A percentile compares a stretch with the other conserved stretches of the same genome.
Conservation (phyloP, 2,797 vertebrate species). For the Megalops cyprinoides region DNA sequence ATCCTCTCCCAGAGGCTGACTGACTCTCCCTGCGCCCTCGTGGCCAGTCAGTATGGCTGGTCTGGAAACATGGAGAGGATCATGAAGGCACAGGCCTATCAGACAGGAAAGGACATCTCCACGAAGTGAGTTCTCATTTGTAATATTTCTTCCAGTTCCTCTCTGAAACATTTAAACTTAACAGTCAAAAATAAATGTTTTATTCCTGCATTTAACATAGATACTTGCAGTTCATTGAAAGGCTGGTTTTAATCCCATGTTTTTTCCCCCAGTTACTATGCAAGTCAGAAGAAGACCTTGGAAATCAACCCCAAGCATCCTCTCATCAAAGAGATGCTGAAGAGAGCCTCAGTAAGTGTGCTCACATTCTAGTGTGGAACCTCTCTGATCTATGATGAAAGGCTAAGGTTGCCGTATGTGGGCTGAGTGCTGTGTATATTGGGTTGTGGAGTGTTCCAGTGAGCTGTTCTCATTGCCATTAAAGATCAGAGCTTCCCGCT, state of each 20-base stretch:
- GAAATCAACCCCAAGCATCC: constrained; percentile 98
- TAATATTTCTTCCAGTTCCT: not conserved
- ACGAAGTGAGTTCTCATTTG: constrained; percentile 85
- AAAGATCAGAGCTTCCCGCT: not conserved
- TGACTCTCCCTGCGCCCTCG: constrained; percentile 90
- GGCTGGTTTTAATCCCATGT: not conserved
- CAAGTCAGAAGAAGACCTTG: constrained; percentile 97
- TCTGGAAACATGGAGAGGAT: constrained; percentile 99
- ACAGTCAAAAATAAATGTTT: not conserved
- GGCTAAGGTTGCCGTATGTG: not conserved
- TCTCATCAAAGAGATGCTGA: constrained; percentile 93
- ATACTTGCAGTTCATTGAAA: not conserved
- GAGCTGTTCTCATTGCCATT: too few species aligned
- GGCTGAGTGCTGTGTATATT: not conserved
- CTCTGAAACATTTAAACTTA: too few species aligned
- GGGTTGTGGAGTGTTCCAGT: not conserved
- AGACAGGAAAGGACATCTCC: constrained; percentile 98
- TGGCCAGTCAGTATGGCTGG: constrained; percentile 98
- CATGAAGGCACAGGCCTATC: constrained; percentile 99
- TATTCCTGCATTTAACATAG: not conserved
- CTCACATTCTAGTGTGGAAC: not conserved
- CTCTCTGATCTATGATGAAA: not conserved
- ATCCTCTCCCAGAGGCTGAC: constrained; percentile 92
- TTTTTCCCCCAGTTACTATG: constrained; percentile 83
- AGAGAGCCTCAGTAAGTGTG: constrained; percentile 79